Conservation (phyloP, 2,113 vertebrate species). For the Rhadina sibilatrix region DNA sequence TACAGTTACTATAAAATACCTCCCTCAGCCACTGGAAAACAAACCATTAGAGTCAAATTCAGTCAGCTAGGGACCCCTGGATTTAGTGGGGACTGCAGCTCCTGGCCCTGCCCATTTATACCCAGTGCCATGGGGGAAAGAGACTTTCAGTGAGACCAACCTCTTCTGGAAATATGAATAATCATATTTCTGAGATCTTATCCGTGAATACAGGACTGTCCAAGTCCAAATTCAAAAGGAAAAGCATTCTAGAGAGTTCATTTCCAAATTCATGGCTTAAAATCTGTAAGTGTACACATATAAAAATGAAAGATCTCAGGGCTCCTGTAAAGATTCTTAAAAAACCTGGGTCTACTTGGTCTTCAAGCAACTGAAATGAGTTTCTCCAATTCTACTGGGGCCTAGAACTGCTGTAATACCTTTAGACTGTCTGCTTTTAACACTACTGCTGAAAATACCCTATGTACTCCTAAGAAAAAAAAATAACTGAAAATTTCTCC, state of each 20-base stretch:
- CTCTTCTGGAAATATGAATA: neutral
- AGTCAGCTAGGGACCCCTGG: neutral
- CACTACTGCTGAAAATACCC: neutral
- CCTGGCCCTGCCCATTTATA: neutral
- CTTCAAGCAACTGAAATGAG: neutral
- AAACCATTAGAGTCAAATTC: neutral
- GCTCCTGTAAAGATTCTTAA: neutral
- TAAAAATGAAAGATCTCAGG: neutral
- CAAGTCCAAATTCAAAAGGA: neutral
- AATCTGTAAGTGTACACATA: neutral
- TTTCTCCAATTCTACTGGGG: neutral
- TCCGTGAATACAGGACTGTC: neutral
- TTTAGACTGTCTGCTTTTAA: neutral
- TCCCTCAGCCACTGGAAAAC: neutral
- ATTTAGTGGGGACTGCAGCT: neutral
- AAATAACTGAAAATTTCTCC: neutral
- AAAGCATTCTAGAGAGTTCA: neutral
- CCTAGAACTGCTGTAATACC: neutral
- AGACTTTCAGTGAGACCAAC: neutral
- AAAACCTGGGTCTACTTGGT: neutral
- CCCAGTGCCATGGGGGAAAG: neutral
- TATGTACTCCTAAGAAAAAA: neutral
- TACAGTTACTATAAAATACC: neutral
- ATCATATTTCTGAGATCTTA: neutral
- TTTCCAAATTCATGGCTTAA: neutral